Base-by-base conservation (phyloP, 2,888 invertebrate genomes). In the Crocallis elinguaria region DNA sequence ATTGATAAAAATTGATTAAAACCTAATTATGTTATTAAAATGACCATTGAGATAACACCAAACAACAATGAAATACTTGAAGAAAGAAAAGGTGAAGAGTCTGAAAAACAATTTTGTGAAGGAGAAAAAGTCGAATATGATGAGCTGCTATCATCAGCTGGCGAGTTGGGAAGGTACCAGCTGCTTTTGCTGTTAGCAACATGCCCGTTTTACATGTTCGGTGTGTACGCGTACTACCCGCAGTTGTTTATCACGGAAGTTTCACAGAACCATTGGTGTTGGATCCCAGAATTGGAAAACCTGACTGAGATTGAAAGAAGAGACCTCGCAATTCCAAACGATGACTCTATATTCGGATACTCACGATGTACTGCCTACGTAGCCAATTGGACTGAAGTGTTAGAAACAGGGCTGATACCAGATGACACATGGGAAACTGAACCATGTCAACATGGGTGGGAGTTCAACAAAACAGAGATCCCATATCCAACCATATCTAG, bases 401-500 rank as follows among this genome's bases (percentile, higher is more conserved):
- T 83, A 11, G 36, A 48, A 37, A 66, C 53, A 1, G 77, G 74
- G 29, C 55, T 48, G 17, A 57, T 25, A 12, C 78, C 79, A 11
- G 62, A 82, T 51, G 45, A 51, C 11, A 66, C 71, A 1, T 84
- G 84, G 84, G 55, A 38, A 14, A 75, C 65, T 17, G 67, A 69
- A 19, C 67, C 78, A 5, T 85, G 84, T 66, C 67, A 72, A 63
- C 44, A 78, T 49, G 85, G 85, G 44, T 85, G 84, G 85, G 84
- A 85, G 50, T 84, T 79, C 27, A 77, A 84, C 49, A 73, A 66
- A 64, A 73, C 74, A 17, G 84, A 84, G 46, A 83, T 85, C 62
- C 84, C 85, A 2, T 85, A 85, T 49, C 71, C 79, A 9, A 85
- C 84, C 0, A 79, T 84, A 60, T 73, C 82, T 5, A 85, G 81